These are phyloP conservation scores for Drosophila kanapiae DNA, from an alignment of 1,140 invertebrate species.

Conservation along the genomic window DNA sequence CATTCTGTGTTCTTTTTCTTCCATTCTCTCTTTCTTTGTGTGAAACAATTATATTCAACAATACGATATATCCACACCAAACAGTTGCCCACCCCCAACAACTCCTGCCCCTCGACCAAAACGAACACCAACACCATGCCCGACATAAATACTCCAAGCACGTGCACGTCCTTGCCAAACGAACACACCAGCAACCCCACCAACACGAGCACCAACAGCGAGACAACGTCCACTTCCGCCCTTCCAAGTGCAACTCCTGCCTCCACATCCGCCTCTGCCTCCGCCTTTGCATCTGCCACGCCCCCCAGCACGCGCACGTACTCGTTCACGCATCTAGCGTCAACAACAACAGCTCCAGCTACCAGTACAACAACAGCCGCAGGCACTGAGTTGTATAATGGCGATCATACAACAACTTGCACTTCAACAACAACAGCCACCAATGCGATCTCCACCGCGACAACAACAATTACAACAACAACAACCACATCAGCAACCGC, in stretches of 20 bases:
- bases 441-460: slow-evolving; percentile 49
- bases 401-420: slow-evolving; percentile 54
- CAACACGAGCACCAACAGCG: slow-evolving; percentile 29
- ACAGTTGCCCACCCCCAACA: slow-evolving; percentile 52
- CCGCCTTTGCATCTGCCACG: slow-evolving; percentile 41
- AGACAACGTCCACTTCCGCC: slow-evolving; percentile 21
- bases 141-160: slow-evolving; percentile 59
- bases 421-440: slow-evolving; percentile 47
- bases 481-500: slow-evolving; percentile 51
- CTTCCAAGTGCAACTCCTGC: slow-evolving; percentile 28
- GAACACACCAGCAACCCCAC: slow-evolving; percentile 47
- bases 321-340: slow-evolving; percentile 61
- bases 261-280: slow-evolving; percentile 16
- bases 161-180: slow-evolving; percentile 65
- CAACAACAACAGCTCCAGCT: slow-evolving; percentile 54
- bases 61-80: slow-evolving; percentile 31
- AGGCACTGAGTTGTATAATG: slow-evolving; percentile 51
- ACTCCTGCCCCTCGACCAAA: slow-evolving; percentile 52
- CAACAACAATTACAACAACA: slow-evolving; percentile 42
- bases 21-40: slow-evolving; percentile 79
- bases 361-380: slow-evolving; percentile 57
- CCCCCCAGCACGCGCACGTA: slow-evolving; percentile 68
- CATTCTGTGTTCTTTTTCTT: slow-evolving; percentile 76
- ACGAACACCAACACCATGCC: slow-evolving; percentile 45
- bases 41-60: slow-evolving; percentile 47